Evolutionary conservation across 2,888 invertebrate species (phyloP), one percentile per base, ranked within the genome.

Genomic region (Axea sp.): DNA sequence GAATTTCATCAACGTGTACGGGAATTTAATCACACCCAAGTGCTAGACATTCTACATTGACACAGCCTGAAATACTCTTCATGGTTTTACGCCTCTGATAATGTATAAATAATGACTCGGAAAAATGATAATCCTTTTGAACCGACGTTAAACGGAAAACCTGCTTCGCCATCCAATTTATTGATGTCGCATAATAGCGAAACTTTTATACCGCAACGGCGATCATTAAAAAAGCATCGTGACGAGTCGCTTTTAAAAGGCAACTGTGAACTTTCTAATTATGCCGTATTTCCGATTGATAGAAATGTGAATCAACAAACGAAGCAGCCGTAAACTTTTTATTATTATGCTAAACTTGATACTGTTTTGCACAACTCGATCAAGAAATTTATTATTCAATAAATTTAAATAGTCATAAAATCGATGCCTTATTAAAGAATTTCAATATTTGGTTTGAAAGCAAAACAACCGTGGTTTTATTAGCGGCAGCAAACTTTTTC

Each of bases 331-430:
- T 49, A 49, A 67, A 67, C 11, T 55, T 39, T 37, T 31, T 17
- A 53, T 49, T 57, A 31, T 41, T 5, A 26, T 9, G 17, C 14
- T 11, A 7, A 47, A 57, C 39, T 37, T 6, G 19, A 5, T 5
- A 41, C n/a, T 24, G 12, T 39, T 37, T 47, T 8, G 30, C 11
- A 0, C 17, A n/a, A 28, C 12, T 12, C 11, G n/a, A 26, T 35
- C 33, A 14, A 33, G 43, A 33, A 53, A 35, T 53, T 31, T 39
- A 51, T 41, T 51, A 62, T 65, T 45, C 51, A 22, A 57, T 68
- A 41, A 68, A 68, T 68, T 68, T 57, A 57, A 67, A 67, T 67
- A 67, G 49, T 47, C 39, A 31, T 39, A 51, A 60, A 69, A 69
- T 51, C 59, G 43, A 37, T 53, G 6, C 37, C 43, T 43, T 59